A percentile compares a stretch with the other conserved stretches of the same genome.
These are phyloP conservation scores for Neoascia interrupta DNA, from an alignment of 2,888 invertebrate genomes.

Conservation along the genomic window DNA sequence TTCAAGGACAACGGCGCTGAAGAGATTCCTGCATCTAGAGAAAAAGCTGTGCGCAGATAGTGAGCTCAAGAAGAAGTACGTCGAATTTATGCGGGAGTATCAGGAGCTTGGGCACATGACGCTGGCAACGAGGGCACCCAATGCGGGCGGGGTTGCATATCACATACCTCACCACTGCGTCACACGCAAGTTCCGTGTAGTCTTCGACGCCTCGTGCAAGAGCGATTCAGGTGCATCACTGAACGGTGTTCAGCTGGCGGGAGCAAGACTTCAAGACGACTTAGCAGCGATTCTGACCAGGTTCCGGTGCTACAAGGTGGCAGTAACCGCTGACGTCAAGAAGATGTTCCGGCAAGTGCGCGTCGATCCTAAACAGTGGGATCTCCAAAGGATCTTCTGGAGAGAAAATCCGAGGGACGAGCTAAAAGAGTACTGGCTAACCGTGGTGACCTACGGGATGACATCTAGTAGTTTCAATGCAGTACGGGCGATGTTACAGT, in stretches of 20 bases:
- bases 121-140: not conserved
- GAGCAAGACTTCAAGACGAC: not conserved
- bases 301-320: too few species aligned
- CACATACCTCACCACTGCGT: not conserved
- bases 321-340: too few species aligned
- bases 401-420: too few species aligned
- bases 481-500: too few species aligned
- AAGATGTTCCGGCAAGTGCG: too few species aligned
- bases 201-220: not conserved
- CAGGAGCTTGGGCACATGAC: conserved; percentile 6
- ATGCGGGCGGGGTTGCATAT: not conserved
- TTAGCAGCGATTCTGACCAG: not conserved
- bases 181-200: not conserved
- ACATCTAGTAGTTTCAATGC: too few species aligned
- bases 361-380: conserved; percentile 4
- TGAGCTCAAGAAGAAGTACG: conserved; percentile 9
- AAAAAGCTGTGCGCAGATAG: not conserved
- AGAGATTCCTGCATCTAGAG: conserved; percentile 11
- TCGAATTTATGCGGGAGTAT: conserved; percentile 20
- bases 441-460: too few species aligned
- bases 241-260: not conserved
- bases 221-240: not conserved
- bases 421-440: too few species aligned
- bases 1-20: not conserved
- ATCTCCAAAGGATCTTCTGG: conserved; percentile 12